A percentile compares a stretch with the other conserved stretches of the same genome.
These are phyloP conservation scores for Heliconius hortense DNA, from an alignment of 2,888 invertebrate genomes.

Conservation along the genomic window DNA sequence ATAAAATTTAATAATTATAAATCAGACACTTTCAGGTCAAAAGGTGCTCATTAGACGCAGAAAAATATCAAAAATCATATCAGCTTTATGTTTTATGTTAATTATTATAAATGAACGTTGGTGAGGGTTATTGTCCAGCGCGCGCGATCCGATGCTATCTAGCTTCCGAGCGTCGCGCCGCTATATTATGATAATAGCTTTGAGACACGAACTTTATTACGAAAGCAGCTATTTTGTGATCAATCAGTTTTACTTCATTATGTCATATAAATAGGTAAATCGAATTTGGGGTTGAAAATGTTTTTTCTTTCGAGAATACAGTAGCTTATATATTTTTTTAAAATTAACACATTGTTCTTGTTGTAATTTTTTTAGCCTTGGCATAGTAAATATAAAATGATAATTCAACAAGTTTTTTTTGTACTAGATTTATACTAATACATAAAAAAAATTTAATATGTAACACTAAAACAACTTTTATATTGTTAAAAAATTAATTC, in stretches of 20 bases:
- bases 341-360: too few relatives aligned
- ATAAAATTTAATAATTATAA: constrained; percentile 41
- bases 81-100: constrained; percentile 61
- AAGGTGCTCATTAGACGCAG: constrained; percentile 41
- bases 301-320: too few relatives aligned
- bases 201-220: constrained; percentile 73
- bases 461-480: neutral
- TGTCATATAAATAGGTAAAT: constrained; percentile 32
- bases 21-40: constrained; percentile 41
- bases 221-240: constrained; percentile 60
- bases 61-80: constrained; percentile 56
- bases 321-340: too few relatives aligned
- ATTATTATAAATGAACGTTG: constrained; percentile 71
- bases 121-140: constrained; percentile 79
- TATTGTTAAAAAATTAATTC: neutral
- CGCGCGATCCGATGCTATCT: constrained; percentile 77
- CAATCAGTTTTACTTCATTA: constrained; percentile 63
- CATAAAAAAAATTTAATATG: too few relatives aligned
- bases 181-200: constrained; percentile 73
- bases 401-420: too few relatives aligned
- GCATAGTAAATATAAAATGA: too few relatives aligned
- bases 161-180: constrained; percentile 75
- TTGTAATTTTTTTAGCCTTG: too few relatives aligned
- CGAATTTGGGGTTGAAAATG: constrained; percentile 3
- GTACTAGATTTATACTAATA: too few relatives aligned